These are phyloP conservation scores for Ambastaia sidthimunki DNA, from an alignment of 2,797 vertebrate genomes.

Conservation along the genomic window DNA sequence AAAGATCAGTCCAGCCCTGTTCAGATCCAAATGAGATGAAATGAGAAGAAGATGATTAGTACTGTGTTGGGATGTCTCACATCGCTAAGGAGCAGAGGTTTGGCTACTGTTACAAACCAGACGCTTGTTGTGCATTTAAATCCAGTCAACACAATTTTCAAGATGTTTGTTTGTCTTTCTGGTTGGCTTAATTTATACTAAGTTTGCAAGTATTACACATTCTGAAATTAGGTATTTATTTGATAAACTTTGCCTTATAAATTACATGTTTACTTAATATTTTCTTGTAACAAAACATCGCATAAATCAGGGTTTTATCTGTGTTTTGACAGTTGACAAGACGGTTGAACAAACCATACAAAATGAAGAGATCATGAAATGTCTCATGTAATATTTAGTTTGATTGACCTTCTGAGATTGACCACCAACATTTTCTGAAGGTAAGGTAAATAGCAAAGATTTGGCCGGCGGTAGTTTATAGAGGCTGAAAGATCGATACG, in stretches of 20 bases:
- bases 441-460: not conserved
- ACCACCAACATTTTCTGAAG: not conserved
- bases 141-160: not conserved
- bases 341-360: not conserved
- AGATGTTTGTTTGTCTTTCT: not conserved
- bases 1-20: constrained; percentile 42
- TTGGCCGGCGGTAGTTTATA: not conserved
- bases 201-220: too few species aligned
- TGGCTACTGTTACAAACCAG: constrained; percentile 9
- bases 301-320: not conserved
- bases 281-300: not conserved
- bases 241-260: not conserved
- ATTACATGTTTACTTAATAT: not conserved
- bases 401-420: not conserved
- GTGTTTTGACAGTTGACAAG: not conserved
- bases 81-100: constrained; percentile 15
- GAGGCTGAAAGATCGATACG: not conserved
- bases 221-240: not conserved
- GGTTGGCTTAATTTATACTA: not conserved
- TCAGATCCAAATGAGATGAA: constrained; percentile 48
- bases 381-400: not conserved
- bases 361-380: not conserved
- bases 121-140: constrained; percentile 12
- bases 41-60: constrained; percentile 52
- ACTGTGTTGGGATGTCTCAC: constrained; percentile 35